Conservation (phyloP, 2,113 vertebrate species). For the Alectura lathami region DNA sequence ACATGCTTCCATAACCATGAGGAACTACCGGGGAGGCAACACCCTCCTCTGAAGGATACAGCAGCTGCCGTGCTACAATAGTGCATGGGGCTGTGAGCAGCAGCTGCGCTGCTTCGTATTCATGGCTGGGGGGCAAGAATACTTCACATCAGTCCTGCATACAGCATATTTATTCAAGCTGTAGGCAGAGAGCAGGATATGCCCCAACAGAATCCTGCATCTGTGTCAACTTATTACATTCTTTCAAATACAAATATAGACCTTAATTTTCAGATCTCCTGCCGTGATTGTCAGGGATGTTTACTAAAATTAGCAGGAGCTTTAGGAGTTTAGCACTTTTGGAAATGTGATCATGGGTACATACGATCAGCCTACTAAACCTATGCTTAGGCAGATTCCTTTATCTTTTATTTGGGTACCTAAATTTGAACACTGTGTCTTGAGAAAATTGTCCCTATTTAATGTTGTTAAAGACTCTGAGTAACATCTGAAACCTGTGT, state of each 20-base stretch:
- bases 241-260: not conserved
- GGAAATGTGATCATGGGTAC: not conserved
- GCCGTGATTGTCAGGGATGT: not conserved
- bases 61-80: not conserved
- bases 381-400: not conserved
- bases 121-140: conserved; percentile 12
- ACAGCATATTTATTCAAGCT: not conserved
- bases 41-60: not conserved
- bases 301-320: not conserved
- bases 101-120: not conserved
- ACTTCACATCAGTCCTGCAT: not conserved
- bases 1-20: not conserved
- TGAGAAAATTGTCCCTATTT: not conserved
- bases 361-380: not conserved
- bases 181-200: not conserved
- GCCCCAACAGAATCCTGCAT: not conserved
- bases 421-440: not conserved
- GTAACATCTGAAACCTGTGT: not conserved
- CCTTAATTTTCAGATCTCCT: conserved; percentile 1
- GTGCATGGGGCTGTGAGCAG: not conserved
- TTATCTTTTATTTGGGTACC: not conserved
- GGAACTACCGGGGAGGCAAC: not conserved
- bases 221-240: not conserved
- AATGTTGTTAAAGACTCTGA: not conserved
- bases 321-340: not conserved